Evolutionary conservation across 1,140 invertebrate species (phyloP).

Genomic region (Drosophila jambulina): DNA sequence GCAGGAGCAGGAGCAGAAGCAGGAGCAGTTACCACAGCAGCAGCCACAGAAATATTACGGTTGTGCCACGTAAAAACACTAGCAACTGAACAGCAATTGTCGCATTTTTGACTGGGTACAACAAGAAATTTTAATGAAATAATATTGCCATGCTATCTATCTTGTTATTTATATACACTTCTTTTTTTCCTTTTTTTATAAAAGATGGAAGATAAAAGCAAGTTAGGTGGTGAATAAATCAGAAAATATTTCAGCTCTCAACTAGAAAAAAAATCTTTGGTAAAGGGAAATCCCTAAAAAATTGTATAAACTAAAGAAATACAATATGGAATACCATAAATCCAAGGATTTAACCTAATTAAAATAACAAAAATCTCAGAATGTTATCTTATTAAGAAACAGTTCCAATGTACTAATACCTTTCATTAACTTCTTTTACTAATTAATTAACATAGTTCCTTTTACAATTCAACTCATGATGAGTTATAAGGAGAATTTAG

Average conservation of each 20-base stretch:
- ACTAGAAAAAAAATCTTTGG: not conserved
- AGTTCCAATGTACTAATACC: not conserved
- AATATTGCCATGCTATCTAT: slow-evolving; percentile 1
- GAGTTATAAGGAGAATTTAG: too few species aligned
- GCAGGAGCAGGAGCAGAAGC: slow-evolving; percentile 1
- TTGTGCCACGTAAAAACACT: slow-evolving; percentile 16
- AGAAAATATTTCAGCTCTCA: not conserved
- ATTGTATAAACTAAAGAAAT: not conserved
- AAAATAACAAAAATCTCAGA: not conserved
- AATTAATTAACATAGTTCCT: not conserved
- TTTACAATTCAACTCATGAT: too few species aligned
- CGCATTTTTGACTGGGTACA: slow-evolving; percentile 47
- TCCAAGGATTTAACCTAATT: too few species aligned
- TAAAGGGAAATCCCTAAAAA: not conserved
- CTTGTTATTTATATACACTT: not conserved
- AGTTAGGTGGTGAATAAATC: not conserved
- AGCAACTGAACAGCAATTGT: slow-evolving; percentile 30
- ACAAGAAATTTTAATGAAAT: slow-evolving; percentile 76
- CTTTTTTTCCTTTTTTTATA: not conserved
- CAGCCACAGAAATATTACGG: slow-evolving; percentile 63
- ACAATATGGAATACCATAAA: not conserved
- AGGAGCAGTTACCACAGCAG: slow-evolving; percentile 17
- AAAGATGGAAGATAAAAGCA: not conserved
- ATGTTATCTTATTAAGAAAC: not conserved
- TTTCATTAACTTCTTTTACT: not conserved